Conservation (phyloP, 2,113 vertebrate species). For the Orycteropus afer region DNA sequence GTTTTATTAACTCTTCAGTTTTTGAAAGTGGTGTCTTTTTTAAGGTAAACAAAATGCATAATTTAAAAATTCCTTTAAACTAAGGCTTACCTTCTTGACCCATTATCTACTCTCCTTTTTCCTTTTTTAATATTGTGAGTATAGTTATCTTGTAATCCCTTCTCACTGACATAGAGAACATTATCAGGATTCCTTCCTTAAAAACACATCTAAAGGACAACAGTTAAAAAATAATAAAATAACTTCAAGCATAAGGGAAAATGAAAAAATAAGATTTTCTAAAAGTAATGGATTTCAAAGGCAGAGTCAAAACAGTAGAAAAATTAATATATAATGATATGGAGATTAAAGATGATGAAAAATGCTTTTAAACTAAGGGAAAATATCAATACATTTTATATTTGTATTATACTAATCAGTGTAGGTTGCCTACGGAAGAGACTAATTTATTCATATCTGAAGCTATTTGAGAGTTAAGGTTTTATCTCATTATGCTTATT, state of each 20-base stretch:
- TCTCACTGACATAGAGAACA: background rate
- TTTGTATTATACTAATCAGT: background rate
- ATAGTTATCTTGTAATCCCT: background rate
- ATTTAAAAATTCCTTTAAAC: background rate
- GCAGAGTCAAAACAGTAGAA: background rate
- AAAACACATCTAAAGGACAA: background rate
- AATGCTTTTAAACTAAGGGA: background rate
- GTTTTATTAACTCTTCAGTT: background rate
- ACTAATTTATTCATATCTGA: background rate
- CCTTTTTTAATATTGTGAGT: background rate
- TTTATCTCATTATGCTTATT: background rate
- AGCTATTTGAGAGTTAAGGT: background rate
- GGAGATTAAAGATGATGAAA: background rate
- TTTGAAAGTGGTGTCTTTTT: background rate
- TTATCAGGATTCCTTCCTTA: background rate
- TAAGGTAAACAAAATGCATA: background rate
- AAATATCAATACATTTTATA: background rate
- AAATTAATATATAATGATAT: background rate
- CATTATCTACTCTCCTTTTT: background rate
- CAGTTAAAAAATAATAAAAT: background rate
- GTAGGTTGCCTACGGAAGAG: background rate
- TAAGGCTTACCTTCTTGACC: background rate
- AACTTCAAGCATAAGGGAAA: background rate
- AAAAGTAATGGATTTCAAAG: background rate
- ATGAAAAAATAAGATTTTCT: background rate